These are phyloP conservation scores for Trissolcus basalis DNA, from an alignment of 1,140 invertebrate species.

Conservation along the genomic window DNA sequence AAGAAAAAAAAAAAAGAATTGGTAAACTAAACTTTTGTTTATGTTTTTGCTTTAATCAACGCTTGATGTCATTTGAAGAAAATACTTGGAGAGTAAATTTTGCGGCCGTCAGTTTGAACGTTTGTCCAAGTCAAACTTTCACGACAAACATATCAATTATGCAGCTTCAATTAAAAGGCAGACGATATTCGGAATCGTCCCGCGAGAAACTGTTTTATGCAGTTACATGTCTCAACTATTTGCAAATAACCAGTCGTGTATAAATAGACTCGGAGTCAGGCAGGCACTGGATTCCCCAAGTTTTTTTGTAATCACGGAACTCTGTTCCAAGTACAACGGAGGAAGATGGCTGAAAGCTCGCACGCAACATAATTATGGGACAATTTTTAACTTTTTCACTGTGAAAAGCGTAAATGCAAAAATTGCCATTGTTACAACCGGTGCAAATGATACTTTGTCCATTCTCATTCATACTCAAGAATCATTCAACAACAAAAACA, in stretches of 20 bases:
- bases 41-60: slow-evolving; percentile 11
- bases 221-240: slow-evolving; percentile 30
- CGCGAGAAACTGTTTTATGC: slow-evolving; percentile 30
- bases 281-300: slow-evolving; percentile 32
- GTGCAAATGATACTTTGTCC: background rate
- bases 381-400: slow-evolving; percentile 18
- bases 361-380: slow-evolving; percentile 11
- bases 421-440: slow-evolving; percentile 4
- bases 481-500: background rate
- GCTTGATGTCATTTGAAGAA: slow-evolving; percentile 9
- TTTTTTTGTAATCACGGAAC: slow-evolving; percentile 41
- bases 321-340: slow-evolving; percentile 25
- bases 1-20: background rate
- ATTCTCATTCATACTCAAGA: background rate
- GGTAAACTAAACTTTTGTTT: background rate
- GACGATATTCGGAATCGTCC: slow-evolving; percentile 18
- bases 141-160: slow-evolving; percentile 24
- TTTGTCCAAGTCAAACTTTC: slow-evolving; percentile 8
- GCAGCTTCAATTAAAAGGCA: slow-evolving; percentile 24
- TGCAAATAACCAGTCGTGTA: slow-evolving; percentile 31
- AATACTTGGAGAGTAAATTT: slow-evolving; percentile 11
- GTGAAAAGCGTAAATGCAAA: slow-evolving; percentile 34
- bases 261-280: slow-evolving; percentile 37
- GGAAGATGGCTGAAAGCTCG: slow-evolving; percentile 24
- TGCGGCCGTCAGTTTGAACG: slow-evolving; percentile 2